Conservation (phyloP, 2,797 vertebrate genomes). For the Poeciliopsis turneri region DNA sequence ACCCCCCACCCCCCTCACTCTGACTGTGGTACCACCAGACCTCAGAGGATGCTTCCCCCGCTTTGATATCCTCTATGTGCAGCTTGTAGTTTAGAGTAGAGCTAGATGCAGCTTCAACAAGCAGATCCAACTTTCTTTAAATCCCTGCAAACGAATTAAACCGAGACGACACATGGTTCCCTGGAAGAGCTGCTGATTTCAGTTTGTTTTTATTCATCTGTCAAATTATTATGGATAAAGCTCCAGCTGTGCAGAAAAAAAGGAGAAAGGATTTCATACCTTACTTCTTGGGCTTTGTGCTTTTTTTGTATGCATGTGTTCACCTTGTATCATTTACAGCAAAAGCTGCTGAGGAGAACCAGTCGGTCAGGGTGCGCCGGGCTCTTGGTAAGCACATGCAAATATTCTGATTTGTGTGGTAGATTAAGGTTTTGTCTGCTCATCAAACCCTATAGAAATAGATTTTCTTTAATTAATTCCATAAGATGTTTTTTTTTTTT, state of each 20-base stretch:
- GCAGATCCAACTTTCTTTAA: constrained; percentile 17
- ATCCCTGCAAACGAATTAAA: constrained; percentile 7
- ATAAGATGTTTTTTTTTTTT: no score
- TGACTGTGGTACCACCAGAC: constrained; percentile 21
- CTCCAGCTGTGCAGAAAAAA: constrained; percentile 55
- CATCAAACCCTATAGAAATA: neutral
- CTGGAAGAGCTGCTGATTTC: constrained; percentile 26
- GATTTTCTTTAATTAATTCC: neutral
- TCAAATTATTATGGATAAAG: constrained; percentile 50
- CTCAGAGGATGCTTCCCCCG: constrained; percentile 63
- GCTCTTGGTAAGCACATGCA: constrained; percentile 73
- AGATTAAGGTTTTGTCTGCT: neutral
- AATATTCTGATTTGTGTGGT: neutral
- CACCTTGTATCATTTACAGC: constrained; percentile 72
- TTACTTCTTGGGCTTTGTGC: constrained; percentile 74
- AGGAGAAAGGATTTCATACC: constrained; percentile 76
- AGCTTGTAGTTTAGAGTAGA: constrained; percentile 56
- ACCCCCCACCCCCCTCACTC: constrained; percentile 30
- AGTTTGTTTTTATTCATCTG: neutral
- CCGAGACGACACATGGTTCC: constrained; percentile 41
- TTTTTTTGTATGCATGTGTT: constrained; percentile 74
- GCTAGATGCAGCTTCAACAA: constrained; percentile 39
- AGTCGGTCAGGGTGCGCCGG: constrained; percentile 66
- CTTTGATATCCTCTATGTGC: constrained; percentile 49
- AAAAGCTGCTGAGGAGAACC: constrained; percentile 30